Percentiles rank a stretch among this genome's conserved stretches.
These are phyloP conservation scores for Muntiacus reevesi DNA, from an alignment of 2,113 vertebrate genomes.

Conservation along the genomic window DNA sequence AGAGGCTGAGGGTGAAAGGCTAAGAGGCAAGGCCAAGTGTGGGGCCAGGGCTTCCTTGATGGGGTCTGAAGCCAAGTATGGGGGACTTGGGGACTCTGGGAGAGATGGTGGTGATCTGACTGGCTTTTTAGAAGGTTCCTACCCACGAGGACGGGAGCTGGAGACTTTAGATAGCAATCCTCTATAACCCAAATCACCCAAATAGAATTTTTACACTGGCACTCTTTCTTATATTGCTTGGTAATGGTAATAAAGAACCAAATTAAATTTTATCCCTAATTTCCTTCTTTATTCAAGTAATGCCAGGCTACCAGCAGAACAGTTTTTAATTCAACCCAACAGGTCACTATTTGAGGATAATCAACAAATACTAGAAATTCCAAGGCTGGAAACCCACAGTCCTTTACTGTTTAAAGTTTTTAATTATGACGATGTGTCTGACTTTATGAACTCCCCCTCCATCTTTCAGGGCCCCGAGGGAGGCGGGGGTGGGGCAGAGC, in stretches of 20 bases:
- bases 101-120: not conserved
- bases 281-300: not conserved
- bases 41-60: not conserved
- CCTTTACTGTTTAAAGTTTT: not conserved
- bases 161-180: not conserved
- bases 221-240: not conserved
- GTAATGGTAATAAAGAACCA: not conserved
- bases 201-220: not conserved
- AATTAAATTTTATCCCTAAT: not conserved
- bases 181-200: not conserved
- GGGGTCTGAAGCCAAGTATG: fast-evolving
- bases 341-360: not conserved
- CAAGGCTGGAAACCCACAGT: not conserved
- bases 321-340: not conserved
- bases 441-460: not conserved
- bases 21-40: too few species aligned
- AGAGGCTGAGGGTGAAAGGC: not conserved
- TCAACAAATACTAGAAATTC: not conserved
- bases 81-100: not conserved
- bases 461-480: not conserved
- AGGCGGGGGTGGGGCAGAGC: not conserved
- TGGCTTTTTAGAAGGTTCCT: not conserved
- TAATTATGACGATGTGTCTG: fast-evolving
- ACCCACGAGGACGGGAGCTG: fast-evolving
- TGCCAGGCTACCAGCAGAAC: not conserved